Percentiles rank a stretch among this genome's conserved stretches.
These are phyloP conservation scores for Saccostrea cuccullata DNA, from an alignment of 1,140 invertebrate genomes.

Conservation along the genomic window DNA sequence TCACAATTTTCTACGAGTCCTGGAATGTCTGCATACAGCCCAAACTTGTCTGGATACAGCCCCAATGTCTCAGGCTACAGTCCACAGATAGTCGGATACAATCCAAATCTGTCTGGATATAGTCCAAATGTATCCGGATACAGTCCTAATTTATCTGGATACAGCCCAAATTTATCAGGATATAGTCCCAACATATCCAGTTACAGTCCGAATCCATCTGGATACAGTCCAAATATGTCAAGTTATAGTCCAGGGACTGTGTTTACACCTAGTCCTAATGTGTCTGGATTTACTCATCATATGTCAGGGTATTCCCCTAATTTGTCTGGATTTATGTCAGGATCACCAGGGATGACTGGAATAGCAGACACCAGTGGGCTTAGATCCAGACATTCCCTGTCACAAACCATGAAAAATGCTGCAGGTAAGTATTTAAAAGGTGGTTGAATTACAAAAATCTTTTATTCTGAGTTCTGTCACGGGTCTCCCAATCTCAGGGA, in stretches of 20 bases:
- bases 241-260: conserved; percentile 16
- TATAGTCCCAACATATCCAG: background rate
- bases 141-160: background rate
- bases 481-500: no score
- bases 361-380: conserved; percentile 47
- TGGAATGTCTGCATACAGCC: background rate
- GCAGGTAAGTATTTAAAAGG: conserved; percentile 26
- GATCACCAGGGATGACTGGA: conserved; percentile 38
- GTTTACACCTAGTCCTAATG: conserved; percentile 44
- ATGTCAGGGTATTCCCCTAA: conserved; percentile 34
- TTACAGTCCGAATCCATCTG: conserved; percentile 10
- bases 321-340: conserved; percentile 9
- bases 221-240: conserved; percentile 31
- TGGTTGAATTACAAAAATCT: background rate
- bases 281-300: conserved; percentile 46
- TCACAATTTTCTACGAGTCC: conserved; percentile 47
- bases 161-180: background rate
- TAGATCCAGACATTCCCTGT: conserved; percentile 38
- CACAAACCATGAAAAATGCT: conserved; percentile 47
- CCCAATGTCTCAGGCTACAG: conserved; percentile 32
- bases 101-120: background rate
- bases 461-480: background rate
- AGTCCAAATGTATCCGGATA: background rate
- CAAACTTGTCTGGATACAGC: conserved; percentile 18
- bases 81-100: background rate